Base-by-base conservation (phyloP, 2,888 invertebrate species). In the Deilephila elpenor region DNA sequence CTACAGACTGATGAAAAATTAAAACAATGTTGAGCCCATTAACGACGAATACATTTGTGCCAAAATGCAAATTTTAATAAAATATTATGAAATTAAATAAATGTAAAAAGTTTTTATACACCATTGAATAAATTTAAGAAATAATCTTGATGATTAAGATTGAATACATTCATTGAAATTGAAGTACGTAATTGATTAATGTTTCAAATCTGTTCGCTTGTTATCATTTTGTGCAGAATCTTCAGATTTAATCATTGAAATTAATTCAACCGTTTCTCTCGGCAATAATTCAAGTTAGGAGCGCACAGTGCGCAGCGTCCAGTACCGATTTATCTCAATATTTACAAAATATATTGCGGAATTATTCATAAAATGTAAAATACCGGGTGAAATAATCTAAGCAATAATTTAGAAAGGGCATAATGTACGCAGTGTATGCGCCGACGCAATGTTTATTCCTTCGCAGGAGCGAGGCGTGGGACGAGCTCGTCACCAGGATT, bases 381-480 rank as follows among this genome's bases (percentile, higher is more conserved):
- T 56, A 73, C 32, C 56, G 64, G 64, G 72, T 19, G 61, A 73
- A 73, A 73, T 67, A 59, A 67, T 73, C 72, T 73, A 8, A 59
- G 72, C 67, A 67, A 73, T 73, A 67, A 44, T 67, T 73, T 67
- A 67, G 72, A 73, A 73, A 59, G 67, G 56, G 85, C 83, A 86
- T 87, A 85, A 86, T 85, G 85, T 83, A 85, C 85, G 77, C 84
- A 86, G 86, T 84, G 83, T 82, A 81, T 88, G 89, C 88, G 88
- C 87, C 80, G 83, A 86, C 86, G 89, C 86, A 84, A 84, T 84
- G 83, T 83, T 84, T 84, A 84, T 84, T 85, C 86, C 87, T 86
- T 86, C 84, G 81, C 81, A 75, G 86, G 85, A 80, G 86, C 82
- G 25, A 82, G 76, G 92, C 89, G 93, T 93, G 87, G 93, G 93